These are phyloP conservation scores for Heliornis fulica DNA, from an alignment of 2,113 vertebrate genomes.

Conservation along the genomic window DNA sequence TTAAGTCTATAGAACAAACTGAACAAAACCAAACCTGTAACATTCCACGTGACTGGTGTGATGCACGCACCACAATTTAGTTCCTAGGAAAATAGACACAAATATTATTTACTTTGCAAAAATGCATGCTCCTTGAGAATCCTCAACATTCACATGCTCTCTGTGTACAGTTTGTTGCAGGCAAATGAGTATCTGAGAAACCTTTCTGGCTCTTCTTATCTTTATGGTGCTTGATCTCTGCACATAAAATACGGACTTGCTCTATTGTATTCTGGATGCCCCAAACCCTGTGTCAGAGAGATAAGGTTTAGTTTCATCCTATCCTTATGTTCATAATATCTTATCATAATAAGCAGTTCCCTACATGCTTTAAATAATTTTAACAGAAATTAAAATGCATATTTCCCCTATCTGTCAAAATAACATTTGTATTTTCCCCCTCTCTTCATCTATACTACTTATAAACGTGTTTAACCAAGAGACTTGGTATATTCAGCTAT, in stretches of 20 bases:
- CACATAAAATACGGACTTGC: neutral
- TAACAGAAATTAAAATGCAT: neutral
- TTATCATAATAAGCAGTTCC: neutral
- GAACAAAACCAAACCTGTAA: neutral
- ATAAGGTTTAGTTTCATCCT: neutral
- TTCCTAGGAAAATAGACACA: neutral
- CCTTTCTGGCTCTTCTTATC: neutral
- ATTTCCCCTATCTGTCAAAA: neutral
- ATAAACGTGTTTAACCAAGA: neutral
- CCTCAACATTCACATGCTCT: neutral
- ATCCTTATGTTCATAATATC: neutral
- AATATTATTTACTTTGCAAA: neutral
- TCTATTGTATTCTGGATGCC: neutral
- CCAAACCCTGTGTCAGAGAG: neutral
- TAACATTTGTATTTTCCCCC: fast-evolving
- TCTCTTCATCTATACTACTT: neutral
- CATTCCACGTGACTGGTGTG: no score
- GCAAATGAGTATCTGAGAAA: neutral
- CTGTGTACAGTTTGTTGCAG: neutral
- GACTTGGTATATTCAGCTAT: neutral
- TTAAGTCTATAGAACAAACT: neutral
- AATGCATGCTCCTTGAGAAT: neutral
- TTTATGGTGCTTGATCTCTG: neutral
- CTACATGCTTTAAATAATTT: neutral
- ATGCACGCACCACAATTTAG: neutral